A percentile compares a stretch with the other conserved stretches of the same genome.
phyloP scores from a whole-genome alignment of 1,140 invertebrate genomes.

The Drosophila leontia region DNA sequence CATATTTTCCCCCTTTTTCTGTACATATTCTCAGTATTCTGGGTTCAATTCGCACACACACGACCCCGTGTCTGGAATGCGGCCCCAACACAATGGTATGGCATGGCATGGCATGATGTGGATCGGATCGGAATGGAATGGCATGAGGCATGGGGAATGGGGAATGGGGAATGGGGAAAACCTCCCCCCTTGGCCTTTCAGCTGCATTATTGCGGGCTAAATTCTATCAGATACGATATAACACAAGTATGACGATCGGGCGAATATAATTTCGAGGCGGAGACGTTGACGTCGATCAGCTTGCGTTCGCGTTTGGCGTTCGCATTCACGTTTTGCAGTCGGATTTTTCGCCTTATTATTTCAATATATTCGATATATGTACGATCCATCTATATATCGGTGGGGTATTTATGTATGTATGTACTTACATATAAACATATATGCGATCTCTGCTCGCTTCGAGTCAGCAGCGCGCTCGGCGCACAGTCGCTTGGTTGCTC shows the following conservation, averaged over 20 bases:
- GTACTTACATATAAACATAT: slow-evolving; percentile 9
- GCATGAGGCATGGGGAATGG: slow-evolving; percentile 11
- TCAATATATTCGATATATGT: slow-evolving; percentile 66
- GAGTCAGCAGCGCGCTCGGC: slow-evolving; percentile 24
- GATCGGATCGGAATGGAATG: slow-evolving; percentile 40
- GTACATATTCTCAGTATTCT: slow-evolving; percentile 49
- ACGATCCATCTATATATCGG: slow-evolving; percentile 16
- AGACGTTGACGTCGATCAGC: slow-evolving; percentile 68
- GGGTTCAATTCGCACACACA: slow-evolving; percentile 57
- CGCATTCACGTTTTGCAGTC: slow-evolving; percentile 78
- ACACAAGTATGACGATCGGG: slow-evolving; percentile 38
- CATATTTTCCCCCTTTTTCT: slow-evolving; percentile 17
- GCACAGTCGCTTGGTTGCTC: slow-evolving; percentile 78
- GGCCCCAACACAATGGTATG: slow-evolving; percentile 61
- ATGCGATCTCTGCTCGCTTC: slow-evolving; percentile 20
- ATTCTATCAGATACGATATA: slow-evolving; percentile 71
- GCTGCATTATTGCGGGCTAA: slow-evolving; percentile 62
- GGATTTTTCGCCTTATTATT: slow-evolving; percentile 81
- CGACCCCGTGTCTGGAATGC: slow-evolving; percentile 75
- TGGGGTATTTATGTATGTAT: neutral
- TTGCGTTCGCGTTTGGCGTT: slow-evolving; percentile 56
- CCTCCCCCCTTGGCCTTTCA: slow-evolving; percentile 41
- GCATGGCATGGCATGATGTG: slow-evolving; percentile 35
- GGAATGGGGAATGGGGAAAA: slow-evolving; percentile 47
- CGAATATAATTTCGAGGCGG: slow-evolving; percentile 42